Conservation (phyloP, 2,113 vertebrate species). For the Marmota monax region DNA sequence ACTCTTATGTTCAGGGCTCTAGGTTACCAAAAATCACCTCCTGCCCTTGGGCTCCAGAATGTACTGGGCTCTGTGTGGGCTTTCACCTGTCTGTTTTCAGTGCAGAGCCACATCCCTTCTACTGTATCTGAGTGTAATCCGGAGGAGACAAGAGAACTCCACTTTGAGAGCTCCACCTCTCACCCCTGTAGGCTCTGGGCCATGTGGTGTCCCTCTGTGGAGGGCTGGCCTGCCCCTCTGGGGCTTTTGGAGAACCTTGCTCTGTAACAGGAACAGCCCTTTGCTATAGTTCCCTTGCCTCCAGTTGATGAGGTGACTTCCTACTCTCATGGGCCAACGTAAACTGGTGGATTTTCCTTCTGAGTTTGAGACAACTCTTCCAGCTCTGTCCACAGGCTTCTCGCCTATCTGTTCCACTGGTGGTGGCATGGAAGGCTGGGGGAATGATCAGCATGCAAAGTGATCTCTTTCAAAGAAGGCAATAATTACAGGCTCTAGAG, state of each 20-base stretch:
- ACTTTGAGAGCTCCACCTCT: not conserved
- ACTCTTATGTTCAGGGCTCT: not conserved
- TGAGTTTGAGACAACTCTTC: not conserved
- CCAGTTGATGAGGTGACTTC: not conserved
- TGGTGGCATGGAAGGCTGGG: not conserved
- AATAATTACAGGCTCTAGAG: not conserved
- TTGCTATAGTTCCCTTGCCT: not conserved
- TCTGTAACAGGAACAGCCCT: not conserved
- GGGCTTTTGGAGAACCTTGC: not conserved
- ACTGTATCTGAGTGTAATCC: not conserved
- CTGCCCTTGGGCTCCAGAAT: not conserved
- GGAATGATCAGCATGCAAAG: no score
- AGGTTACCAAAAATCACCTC: no score
- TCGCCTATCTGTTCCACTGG: not conserved
- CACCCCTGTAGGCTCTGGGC: not conserved
- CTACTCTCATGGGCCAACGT: not conserved
- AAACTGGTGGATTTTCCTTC: not conserved
- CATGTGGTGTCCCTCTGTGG: not conserved
- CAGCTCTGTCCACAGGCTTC: not conserved
- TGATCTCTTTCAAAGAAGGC: not conserved
- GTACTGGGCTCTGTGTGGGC: fast-evolving
- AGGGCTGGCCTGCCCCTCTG: no score
- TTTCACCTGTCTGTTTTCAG: not conserved
- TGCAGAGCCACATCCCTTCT: not conserved
- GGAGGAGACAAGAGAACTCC: not conserved